Evolutionary conservation across 2,888 invertebrate genomes (phyloP).

Genomic region (Leucania comma): DNA sequence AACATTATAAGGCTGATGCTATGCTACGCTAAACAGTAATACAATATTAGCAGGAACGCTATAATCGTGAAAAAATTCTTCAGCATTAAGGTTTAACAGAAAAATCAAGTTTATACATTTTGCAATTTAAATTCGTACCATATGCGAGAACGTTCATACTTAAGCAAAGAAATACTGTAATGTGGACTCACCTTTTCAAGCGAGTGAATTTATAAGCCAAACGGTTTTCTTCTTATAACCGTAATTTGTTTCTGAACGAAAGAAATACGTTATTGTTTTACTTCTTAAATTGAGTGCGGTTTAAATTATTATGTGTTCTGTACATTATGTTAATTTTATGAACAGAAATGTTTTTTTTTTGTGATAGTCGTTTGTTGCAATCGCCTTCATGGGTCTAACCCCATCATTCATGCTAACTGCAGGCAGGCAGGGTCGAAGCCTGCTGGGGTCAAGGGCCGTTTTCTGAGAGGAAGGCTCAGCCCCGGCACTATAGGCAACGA

Average conservation of each 20-base stretch:
- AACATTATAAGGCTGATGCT: too few relatives aligned
- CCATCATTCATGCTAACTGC: too few relatives aligned
- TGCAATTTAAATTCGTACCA: not conserved
- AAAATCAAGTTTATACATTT: too few relatives aligned
- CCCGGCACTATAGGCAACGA: too few relatives aligned
- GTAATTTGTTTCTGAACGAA: constrained; percentile 51
- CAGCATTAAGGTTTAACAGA: too few relatives aligned
- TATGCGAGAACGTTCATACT: not conserved
- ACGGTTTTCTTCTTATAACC: constrained; percentile 34
- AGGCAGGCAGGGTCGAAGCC: too few relatives aligned
- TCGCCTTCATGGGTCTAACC: too few relatives aligned
- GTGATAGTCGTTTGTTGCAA: not conserved
- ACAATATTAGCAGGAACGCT: too few relatives aligned
- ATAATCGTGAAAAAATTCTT: too few relatives aligned
- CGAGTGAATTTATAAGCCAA: constrained; percentile 44
- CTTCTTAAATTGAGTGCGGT: constrained; percentile 38
- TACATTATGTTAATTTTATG: constrained; percentile 30
- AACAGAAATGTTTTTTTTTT: not conserved
- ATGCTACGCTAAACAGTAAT: too few relatives aligned
- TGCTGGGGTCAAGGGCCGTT: too few relatives aligned
- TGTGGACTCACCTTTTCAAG: constrained; percentile 20
- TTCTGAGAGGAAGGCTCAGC: too few relatives aligned
- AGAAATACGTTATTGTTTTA: constrained; percentile 49
- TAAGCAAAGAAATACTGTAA: not conserved
- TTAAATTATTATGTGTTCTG: constrained; percentile 28